A percentile compares a stretch with the other conserved stretches of the same genome.
These are phyloP conservation scores for Nowickia ferox DNA, from an alignment of 2,888 invertebrate genomes.

Conservation along the genomic window DNA sequence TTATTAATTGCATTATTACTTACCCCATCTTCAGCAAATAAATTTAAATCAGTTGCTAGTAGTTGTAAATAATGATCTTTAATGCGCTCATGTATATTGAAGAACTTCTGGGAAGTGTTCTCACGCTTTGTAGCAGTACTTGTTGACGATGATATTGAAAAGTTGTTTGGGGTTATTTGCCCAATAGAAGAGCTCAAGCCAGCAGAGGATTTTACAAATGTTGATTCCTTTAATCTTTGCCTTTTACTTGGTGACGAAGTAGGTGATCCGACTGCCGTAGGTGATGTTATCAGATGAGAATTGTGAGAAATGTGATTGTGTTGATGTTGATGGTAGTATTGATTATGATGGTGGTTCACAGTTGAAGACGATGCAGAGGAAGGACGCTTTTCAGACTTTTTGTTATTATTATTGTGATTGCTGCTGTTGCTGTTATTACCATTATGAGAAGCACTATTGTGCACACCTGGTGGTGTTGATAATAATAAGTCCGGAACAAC, in stretches of 20 bases:
- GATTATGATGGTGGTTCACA: constrained; percentile 71
- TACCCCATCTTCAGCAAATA: constrained; percentile 82
- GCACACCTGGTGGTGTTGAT: constrained; percentile 80
- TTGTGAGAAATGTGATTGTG: constrained; percentile 74
- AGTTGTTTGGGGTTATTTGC: constrained; percentile 31
- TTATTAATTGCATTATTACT: constrained; percentile 67
- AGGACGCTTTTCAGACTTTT: constrained; percentile 76
- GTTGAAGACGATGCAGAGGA: constrained; percentile 68
- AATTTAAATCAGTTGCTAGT: constrained; percentile 81
- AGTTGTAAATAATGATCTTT: constrained; percentile 82
- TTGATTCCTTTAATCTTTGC: constrained; percentile 76
- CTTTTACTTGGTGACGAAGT: constrained; percentile 81
- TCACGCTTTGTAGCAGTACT: constrained; percentile 70
- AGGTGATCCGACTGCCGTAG: constrained; percentile 75
- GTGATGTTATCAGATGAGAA: constrained; percentile 56
- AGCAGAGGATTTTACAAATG: constrained; percentile 49
- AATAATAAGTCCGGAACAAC: constrained; percentile 82
- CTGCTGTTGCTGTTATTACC: constrained; percentile 67
- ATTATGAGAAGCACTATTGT: constrained; percentile 74
- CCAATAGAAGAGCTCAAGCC: constrained; percentile 46
- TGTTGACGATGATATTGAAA: constrained; percentile 58
- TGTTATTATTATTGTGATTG: constrained; percentile 72
- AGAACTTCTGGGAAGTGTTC: constrained; percentile 76
- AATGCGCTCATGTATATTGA: constrained; percentile 82
- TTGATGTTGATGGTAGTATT: constrained; percentile 72